Evolutionary conservation across 2,888 invertebrate species (phyloP).

Genomic region (Pomacea canaliculata): DNA sequence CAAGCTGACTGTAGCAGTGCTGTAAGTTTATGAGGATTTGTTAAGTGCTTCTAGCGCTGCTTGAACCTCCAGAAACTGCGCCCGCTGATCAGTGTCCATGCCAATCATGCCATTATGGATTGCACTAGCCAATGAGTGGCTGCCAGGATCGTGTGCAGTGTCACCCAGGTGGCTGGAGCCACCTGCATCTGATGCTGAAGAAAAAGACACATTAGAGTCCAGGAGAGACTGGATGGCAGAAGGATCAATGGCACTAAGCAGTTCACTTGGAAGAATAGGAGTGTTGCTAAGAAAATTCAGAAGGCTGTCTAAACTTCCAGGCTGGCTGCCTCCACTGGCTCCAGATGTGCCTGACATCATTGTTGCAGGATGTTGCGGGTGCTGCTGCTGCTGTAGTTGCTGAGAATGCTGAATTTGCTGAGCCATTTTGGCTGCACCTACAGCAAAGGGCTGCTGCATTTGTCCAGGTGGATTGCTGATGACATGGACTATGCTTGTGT

Average conservation of each 20-base stretch:
- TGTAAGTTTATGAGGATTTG: constrained; percentile 14
- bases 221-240: constrained; percentile 23
- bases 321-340: constrained; percentile 18
- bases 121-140: not conserved
- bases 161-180: constrained; percentile 18
- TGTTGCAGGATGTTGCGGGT: constrained; percentile 27
- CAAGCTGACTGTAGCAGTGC: too few species aligned
- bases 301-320: constrained; percentile 23
- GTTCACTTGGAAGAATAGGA: constrained; percentile 1
- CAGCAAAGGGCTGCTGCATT: constrained; percentile 19
- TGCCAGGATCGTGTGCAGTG: not conserved
- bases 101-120: too few species aligned
- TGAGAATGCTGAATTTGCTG: constrained; percentile 37
- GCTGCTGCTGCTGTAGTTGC: constrained; percentile 35
- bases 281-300: constrained; percentile 18
- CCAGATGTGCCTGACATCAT: not conserved
- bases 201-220: constrained; percentile 18
- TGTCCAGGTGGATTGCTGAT: constrained; percentile 27
- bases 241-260: constrained; percentile 19
- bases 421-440: constrained; percentile 30
- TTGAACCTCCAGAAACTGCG: constrained; percentile 18
- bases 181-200: constrained; percentile 13
- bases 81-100: not conserved
- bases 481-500: constrained; percentile 43
- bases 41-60: constrained; percentile 18